Evolutionary conservation across 2,113 vertebrate species (phyloP).

Genomic region (Embiotoca jacksoni): DNA sequence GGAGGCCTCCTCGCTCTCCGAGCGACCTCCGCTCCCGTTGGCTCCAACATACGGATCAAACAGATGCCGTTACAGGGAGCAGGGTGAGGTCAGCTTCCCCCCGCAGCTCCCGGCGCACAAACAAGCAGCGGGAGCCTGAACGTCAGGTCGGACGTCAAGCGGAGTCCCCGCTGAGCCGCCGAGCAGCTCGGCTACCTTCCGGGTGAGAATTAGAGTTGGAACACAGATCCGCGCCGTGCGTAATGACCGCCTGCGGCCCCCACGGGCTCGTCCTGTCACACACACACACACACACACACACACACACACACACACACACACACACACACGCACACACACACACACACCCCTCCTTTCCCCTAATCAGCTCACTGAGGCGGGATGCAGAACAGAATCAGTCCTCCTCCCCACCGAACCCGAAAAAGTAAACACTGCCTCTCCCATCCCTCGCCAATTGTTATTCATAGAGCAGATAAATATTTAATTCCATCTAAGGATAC

Average conservation of each 20-base stretch:
- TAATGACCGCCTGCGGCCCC: constrained; percentile 22
- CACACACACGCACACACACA: too few species aligned
- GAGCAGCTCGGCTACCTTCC: constrained; percentile 17
- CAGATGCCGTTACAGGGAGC: constrained; percentile 19
- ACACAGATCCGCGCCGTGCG: background rate
- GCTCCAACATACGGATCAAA: constrained; percentile 23
- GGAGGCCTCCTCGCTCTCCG: background rate
- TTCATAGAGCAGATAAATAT: constrained; percentile 85
- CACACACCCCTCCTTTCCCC: background rate
- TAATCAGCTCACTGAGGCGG: constrained; percentile 62
- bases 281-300: too few species aligned
- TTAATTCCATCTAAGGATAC: constrained; percentile 84
- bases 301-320: too few species aligned
- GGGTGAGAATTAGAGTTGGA: constrained; percentile 38
- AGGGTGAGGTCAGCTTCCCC: constrained; percentile 12
- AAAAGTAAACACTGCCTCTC: constrained; percentile 79
- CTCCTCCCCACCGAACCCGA: constrained; percentile 61
- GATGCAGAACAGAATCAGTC: constrained; percentile 57
- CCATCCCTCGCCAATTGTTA: constrained; percentile 82
- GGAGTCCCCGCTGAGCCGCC: constrained; percentile 31
- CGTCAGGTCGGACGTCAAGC: constrained; percentile 20
- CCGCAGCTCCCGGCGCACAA: constrained; percentile 40
- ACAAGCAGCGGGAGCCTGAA: constrained; percentile 60
- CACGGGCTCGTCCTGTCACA: background rate
- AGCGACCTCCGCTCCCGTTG: background rate